These are phyloP conservation scores for Lophochroa leadbeateri DNA, from an alignment of 2,113 vertebrate species.

Conservation along the genomic window DNA sequence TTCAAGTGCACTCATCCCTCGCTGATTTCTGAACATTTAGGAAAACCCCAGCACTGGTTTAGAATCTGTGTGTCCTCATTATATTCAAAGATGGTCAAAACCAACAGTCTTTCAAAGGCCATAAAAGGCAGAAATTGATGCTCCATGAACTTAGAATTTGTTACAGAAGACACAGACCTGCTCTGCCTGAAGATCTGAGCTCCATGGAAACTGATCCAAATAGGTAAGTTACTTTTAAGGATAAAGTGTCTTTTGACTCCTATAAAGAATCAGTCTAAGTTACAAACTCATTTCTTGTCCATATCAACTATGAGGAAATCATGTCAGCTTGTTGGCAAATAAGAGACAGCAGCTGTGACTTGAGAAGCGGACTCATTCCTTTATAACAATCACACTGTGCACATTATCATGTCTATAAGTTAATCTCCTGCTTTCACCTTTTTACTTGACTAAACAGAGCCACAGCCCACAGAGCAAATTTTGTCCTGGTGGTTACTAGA, in stretches of 20 bases:
- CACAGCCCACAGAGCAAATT: not conserved
- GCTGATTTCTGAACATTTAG: not conserved
- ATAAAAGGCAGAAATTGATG: not conserved
- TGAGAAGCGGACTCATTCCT: not conserved
- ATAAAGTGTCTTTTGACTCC: not conserved
- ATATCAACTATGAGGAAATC: not conserved
- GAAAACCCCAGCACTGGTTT: not conserved
- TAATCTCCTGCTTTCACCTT: not conserved
- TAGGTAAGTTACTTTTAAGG: not conserved
- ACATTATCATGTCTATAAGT: not conserved
- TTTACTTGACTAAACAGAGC: not conserved
- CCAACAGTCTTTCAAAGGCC: not conserved
- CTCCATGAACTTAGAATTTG: not conserved
- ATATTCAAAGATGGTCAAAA: not conserved
- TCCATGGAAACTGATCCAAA: rapidly evolving
- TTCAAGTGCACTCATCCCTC: not conserved
- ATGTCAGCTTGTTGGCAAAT: not conserved
- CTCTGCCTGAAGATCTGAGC: not conserved
- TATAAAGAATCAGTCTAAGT: not conserved
- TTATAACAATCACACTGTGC: rapidly evolving
- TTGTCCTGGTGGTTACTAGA: not conserved
- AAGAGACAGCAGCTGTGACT: not conserved
- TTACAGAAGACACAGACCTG: not conserved
- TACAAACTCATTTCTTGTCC: not conserved
- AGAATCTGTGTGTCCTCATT: not conserved